These are phyloP conservation scores for Channa argus DNA, from an alignment of 2,113 vertebrate genomes.

Conservation along the genomic window DNA sequence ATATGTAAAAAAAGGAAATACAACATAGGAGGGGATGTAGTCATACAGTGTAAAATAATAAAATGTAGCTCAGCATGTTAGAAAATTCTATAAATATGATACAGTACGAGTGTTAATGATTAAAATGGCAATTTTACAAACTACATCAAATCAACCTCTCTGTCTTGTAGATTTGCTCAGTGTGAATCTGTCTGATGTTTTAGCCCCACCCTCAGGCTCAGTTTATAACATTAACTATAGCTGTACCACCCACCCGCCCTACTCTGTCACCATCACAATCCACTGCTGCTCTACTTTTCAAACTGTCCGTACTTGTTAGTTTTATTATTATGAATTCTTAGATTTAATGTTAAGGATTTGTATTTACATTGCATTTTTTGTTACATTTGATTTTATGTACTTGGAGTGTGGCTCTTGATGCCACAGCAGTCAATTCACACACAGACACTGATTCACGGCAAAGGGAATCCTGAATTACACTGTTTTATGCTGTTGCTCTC, in stretches of 20 bases:
- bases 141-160: background rate
- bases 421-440: background rate
- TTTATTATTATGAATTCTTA: no score
- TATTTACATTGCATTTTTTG: background rate
- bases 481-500: background rate
- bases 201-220: slow-evolving; percentile 8
- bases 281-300: background rate
- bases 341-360: no score
- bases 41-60: no score
- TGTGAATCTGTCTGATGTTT: slow-evolving; percentile 7
- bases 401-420: background rate
- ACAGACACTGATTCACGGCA: background rate
- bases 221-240: background rate
- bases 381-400: background rate
- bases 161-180: no score
- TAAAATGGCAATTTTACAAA: no score
- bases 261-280: background rate
- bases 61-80: no score
- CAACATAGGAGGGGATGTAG: no score
- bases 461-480: background rate
- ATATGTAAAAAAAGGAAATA: no score
- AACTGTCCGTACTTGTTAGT: background rate
- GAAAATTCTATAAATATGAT: no score
- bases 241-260: background rate
- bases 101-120: no score